phyloP scores from a whole-genome alignment of 2,797 vertebrate species.

The Chelmon rostratus region DNA sequence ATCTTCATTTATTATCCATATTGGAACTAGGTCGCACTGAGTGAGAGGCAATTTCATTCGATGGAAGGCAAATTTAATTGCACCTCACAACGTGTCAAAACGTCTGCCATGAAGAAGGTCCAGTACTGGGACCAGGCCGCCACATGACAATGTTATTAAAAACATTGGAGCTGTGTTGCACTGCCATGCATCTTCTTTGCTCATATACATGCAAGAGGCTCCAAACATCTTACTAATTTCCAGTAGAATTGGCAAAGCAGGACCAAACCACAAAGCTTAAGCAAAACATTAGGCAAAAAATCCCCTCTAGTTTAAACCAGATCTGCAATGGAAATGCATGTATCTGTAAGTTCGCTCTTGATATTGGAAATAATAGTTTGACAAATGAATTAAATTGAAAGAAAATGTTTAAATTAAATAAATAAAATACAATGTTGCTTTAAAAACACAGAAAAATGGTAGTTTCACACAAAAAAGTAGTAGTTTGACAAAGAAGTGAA shows the following conservation, averaged over 20 bases:
- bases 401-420: no score
- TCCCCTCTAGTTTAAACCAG: neutral
- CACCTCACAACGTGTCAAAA: conserved; percentile 12
- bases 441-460: neutral
- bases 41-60: neutral
- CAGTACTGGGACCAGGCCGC: conserved; percentile 22
- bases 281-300: neutral
- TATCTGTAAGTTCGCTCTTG: neutral
- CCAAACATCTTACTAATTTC: neutral
- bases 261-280: conserved; percentile 59
- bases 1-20: neutral
- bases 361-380: neutral
- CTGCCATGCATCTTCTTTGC: conserved; percentile 54
- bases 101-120: conserved; percentile 15
- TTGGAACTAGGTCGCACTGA: neutral
- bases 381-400: neutral
- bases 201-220: conserved; percentile 31
- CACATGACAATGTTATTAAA: conserved; percentile 31
- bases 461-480: neutral
- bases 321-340: neutral
- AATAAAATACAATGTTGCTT: neutral
- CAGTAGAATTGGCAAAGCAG: conserved; percentile 26
- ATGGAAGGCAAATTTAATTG: neutral
- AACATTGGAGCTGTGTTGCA: conserved; percentile 22
- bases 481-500: neutral